Conservation (phyloP, 2,113 vertebrate genomes). For the Fulmarus glacialis region DNA sequence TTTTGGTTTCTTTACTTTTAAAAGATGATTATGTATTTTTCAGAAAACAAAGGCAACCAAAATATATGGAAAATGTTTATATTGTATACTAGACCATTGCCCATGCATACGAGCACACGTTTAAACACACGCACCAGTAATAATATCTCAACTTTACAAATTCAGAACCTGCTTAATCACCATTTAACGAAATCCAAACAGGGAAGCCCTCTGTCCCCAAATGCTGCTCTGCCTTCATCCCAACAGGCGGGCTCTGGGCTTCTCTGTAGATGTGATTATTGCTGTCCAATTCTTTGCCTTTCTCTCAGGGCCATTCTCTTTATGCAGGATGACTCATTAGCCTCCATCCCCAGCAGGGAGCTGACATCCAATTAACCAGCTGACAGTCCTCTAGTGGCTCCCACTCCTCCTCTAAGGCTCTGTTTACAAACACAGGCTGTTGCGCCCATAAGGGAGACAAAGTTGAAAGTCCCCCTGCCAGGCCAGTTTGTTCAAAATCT, state of each 20-base stretch:
- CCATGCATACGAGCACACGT: background rate
- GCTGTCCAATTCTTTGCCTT: constrained; percentile 51
- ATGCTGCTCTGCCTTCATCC: constrained; percentile 68
- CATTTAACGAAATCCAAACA: constrained; percentile 16
- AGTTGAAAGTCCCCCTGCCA: constrained; percentile 74
- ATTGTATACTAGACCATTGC: background rate
- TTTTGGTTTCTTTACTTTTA: background rate
- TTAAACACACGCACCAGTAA: background rate
- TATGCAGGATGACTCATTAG: constrained; percentile 75
- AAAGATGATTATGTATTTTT: background rate
- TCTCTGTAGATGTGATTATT: constrained; percentile 62
- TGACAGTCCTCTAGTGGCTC: constrained; percentile 74
- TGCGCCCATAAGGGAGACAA: constrained; percentile 59
- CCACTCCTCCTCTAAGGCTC: constrained; percentile 71
- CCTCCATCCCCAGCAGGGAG: constrained; percentile 63
- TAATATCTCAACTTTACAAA: background rate
- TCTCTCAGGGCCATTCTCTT: constrained; percentile 15
- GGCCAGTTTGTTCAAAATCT: constrained; percentile 74
- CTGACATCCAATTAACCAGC: constrained; percentile 83
- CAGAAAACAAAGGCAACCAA: background rate
- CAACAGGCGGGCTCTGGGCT: constrained; percentile 55
- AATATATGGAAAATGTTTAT: background rate
- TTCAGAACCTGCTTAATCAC: constrained; percentile 55
- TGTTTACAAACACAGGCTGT: constrained; percentile 86
- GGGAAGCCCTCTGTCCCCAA: constrained; percentile 56